A percentile compares a stretch with the other conserved stretches of the same genome.
Evolutionary conservation across 1,140 invertebrate genomes (phyloP).

Genomic region (Teleopsis dalmanni): DNA sequence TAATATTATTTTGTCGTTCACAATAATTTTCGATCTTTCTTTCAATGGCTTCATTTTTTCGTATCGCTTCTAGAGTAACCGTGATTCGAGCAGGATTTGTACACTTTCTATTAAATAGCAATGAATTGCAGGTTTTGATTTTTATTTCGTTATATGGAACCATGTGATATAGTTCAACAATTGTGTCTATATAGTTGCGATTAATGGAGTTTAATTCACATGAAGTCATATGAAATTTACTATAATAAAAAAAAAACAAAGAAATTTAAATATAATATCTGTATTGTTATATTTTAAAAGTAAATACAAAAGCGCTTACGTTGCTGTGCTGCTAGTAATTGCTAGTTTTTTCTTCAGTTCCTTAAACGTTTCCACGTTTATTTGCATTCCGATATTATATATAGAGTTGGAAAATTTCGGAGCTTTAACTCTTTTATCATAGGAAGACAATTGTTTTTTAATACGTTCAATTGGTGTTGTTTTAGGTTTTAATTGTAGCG

Average conservation of each 20-base stretch:
- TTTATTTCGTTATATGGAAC: constrained; percentile 23
- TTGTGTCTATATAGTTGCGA: constrained; percentile 56
- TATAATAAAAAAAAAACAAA: constrained; percentile 11
- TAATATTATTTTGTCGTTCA: constrained; percentile 27
- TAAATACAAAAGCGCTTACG: constrained; percentile 18
- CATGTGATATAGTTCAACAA: constrained; percentile 59
- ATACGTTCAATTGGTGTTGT: constrained; percentile 50
- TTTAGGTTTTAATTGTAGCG: constrained; percentile 22
- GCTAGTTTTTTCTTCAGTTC: constrained; percentile 21
- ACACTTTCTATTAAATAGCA: constrained; percentile 33
- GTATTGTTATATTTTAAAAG: neutral
- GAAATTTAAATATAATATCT: neutral
- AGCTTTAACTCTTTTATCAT: constrained; percentile 53
- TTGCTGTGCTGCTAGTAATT: constrained; percentile 26
- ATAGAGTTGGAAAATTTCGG: constrained; percentile 16
- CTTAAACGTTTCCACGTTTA: constrained; percentile 11
- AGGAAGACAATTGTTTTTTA: constrained; percentile 51
- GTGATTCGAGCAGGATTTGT: constrained; percentile 19
- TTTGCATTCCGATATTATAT: constrained; percentile 11
- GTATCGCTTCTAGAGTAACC: constrained; percentile 21
- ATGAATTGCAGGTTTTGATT: constrained; percentile 25
- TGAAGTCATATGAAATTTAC: constrained; percentile 47
- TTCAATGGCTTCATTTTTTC: constrained; percentile 25
- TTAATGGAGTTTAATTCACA: constrained; percentile 62
- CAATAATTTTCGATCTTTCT: constrained; percentile 38